phyloP scores from a whole-genome alignment of 2,888 invertebrate species.

The Callinectes sapidus region DNA sequence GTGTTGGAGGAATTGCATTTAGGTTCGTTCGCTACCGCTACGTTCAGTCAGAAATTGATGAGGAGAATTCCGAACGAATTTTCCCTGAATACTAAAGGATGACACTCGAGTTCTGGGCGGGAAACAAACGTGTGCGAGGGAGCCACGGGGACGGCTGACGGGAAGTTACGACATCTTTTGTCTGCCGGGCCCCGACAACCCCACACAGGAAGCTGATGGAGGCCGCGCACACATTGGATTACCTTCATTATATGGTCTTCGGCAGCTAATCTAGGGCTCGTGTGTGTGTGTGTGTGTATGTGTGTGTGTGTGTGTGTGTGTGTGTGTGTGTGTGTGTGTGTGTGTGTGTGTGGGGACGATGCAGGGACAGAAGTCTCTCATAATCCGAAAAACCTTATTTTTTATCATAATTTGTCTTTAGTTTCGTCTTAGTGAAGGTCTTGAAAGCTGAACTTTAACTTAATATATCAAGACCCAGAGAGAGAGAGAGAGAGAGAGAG shows the following conservation, averaged over 20 bases:
- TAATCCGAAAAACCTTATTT: not conserved
- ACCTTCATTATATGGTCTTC: slow-evolving; percentile 15
- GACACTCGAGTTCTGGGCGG: slow-evolving; percentile 44
- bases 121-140: slow-evolving; percentile 36
- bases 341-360: not conserved
- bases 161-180: slow-evolving; percentile 32
- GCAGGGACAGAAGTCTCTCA: not conserved
- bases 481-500: not conserved
- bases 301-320: slow-evolving; percentile 35
- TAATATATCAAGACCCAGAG: not conserved
- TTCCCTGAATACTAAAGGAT: slow-evolving; percentile 63
- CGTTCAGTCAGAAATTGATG: slow-evolving; percentile 66
- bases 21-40: slow-evolving; percentile 54
- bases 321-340: slow-evolving; percentile 43
- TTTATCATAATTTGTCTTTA: not conserved
- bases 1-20: slow-evolving; percentile 52
- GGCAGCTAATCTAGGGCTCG: not conserved
- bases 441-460: not conserved
- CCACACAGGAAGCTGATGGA: not conserved
- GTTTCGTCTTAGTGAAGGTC: not conserved
- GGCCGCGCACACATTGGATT: not conserved
- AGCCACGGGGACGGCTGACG: not conserved
- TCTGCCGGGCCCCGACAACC: not conserved
- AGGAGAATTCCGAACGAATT: slow-evolving; percentile 63
- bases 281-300: slow-evolving; percentile 29